These are phyloP conservation scores for Parapsyche elsis DNA, from an alignment of 1,140 invertebrate species.

Conservation along the genomic window DNA sequence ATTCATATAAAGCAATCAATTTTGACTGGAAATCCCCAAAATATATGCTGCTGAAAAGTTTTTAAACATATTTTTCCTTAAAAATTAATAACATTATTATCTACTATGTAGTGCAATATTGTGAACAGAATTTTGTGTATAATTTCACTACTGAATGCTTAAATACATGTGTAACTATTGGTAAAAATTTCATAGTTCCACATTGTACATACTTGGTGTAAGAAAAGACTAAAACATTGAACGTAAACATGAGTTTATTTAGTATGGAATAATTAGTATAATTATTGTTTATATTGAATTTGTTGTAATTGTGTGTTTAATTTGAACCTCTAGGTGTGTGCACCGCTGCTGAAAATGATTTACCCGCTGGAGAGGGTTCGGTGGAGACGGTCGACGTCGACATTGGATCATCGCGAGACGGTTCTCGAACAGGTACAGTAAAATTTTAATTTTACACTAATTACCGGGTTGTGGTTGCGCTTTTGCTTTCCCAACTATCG, in stretches of 20 bases:
- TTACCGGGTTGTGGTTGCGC: neutral
- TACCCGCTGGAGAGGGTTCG: slow-evolving; percentile 59
- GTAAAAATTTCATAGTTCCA: neutral
- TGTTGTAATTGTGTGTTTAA: slow-evolving; percentile 55
- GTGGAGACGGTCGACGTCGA: slow-evolving; percentile 76
- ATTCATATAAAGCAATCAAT: too few species aligned
- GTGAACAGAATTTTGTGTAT: neutral
- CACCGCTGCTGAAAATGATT: slow-evolving; percentile 61
- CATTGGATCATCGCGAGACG: slow-evolving; percentile 83
- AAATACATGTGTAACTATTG: too few species aligned
- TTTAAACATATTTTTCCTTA: too few species aligned
- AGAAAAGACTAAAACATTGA: slow-evolving; percentile 40
- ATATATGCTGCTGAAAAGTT: too few species aligned
- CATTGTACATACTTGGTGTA: slow-evolving; percentile 26
- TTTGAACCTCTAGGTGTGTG: slow-evolving; percentile 61
- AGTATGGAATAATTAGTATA: slow-evolving; percentile 40
- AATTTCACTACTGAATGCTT: neutral
- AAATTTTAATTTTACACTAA: slow-evolving; percentile 54
- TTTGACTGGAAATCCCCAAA: too few species aligned
- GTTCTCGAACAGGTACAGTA: slow-evolving; percentile 81
- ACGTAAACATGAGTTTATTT: slow-evolving; percentile 30
- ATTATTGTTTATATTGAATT: slow-evolving; percentile 52
- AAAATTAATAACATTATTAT: too few species aligned
- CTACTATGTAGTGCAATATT: too few species aligned
- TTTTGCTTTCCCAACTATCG: slow-evolving; percentile 24